These are phyloP conservation scores for Gnathonemus echidnorhynchus DNA, from an alignment of 2,113 vertebrate genomes.

Conservation along the genomic window DNA sequence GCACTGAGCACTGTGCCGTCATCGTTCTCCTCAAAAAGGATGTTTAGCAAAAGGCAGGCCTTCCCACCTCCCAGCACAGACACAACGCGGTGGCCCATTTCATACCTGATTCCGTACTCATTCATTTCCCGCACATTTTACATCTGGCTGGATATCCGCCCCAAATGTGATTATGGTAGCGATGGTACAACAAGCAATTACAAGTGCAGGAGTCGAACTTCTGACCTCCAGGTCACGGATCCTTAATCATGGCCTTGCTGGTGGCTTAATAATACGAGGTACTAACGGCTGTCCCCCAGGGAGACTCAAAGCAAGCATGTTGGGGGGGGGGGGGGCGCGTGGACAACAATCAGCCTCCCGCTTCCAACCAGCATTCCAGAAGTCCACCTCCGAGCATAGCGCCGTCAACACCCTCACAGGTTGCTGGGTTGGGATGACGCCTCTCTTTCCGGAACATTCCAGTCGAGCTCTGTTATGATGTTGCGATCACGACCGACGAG, in stretches of 20 bases:
- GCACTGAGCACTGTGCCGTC: background rate
- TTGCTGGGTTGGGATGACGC: background rate
- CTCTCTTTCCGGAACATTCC: background rate
- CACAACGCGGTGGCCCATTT: background rate
- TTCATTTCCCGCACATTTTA: background rate
- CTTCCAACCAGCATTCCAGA: background rate
- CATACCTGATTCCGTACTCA: background rate
- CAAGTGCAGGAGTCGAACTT: background rate
- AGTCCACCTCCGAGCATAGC: background rate
- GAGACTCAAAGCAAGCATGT: background rate
- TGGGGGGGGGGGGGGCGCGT: background rate
- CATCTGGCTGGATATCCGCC: background rate
- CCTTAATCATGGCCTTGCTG: background rate
- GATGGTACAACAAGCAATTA: background rate
- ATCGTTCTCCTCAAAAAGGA: background rate
- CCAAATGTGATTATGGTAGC: background rate
- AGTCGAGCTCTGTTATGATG: background rate
- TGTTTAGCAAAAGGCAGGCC: background rate
- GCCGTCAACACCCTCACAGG: background rate
- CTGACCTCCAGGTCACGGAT: background rate
- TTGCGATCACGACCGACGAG: background rate
- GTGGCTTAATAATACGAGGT: conserved; percentile 9
- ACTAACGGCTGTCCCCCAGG: conserved; percentile 17
- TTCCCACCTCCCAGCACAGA: conserved; percentile 26
- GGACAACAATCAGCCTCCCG: background rate